Conservation (phyloP, 2,888 invertebrate species). For the Troglohyphantes excavatus region DNA sequence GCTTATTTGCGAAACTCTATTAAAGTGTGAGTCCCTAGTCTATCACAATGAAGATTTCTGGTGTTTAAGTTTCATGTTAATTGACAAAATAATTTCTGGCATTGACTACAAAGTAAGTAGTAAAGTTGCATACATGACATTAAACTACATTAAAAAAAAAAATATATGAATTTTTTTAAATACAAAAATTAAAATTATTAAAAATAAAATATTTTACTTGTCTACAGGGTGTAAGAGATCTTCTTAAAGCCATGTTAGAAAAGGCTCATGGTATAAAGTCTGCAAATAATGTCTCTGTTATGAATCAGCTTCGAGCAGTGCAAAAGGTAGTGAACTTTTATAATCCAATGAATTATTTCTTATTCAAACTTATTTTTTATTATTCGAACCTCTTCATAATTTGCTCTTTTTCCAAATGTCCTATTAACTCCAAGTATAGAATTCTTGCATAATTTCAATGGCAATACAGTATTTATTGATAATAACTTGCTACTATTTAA, state of each 20-base stretch:
- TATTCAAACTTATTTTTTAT: too few relatives aligned
- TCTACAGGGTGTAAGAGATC: slow-evolving; percentile 83
- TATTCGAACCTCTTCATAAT: too few relatives aligned
- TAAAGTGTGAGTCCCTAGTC: slow-evolving; percentile 91
- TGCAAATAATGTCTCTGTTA: slow-evolving; percentile 89
- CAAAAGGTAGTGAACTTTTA: slow-evolving; percentile 85
- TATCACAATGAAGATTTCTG: slow-evolving; percentile 93
- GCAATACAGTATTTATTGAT: too few relatives aligned
- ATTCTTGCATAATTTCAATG: too few relatives aligned
- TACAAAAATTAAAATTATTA: too few relatives aligned
- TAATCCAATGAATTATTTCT: too few relatives aligned
- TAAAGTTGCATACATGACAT: too few relatives aligned
- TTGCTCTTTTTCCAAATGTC: too few relatives aligned
- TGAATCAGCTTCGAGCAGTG: slow-evolving; percentile 91
- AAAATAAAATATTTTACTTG: background rate
- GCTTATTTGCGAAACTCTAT: slow-evolving; percentile 92
- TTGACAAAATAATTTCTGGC: slow-evolving; percentile 92
- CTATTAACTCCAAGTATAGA: too few relatives aligned
- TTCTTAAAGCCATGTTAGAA: slow-evolving; percentile 86
- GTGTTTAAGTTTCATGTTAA: slow-evolving; percentile 92
- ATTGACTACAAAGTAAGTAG: slow-evolving; percentile 93
- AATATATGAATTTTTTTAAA: too few relatives aligned
- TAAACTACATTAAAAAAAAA: too few relatives aligned
- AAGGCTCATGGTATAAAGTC: slow-evolving; percentile 92
- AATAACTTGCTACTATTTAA: too few relatives aligned